Conservation (phyloP, 2,113 vertebrate genomes). For the Setophaga coronata region DNA sequence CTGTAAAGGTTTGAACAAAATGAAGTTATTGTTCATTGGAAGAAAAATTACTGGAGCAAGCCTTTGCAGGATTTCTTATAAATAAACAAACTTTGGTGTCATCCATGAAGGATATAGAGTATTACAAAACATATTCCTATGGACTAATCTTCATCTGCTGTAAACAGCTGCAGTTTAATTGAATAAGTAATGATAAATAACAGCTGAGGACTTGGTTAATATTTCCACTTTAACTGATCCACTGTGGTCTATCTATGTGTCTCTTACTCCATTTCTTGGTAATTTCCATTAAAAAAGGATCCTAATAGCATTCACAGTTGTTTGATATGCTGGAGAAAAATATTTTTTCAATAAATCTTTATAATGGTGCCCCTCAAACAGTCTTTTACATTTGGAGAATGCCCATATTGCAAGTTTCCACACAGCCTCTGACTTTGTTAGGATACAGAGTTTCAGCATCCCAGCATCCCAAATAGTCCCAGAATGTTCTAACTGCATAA, state of each 20-base stretch:
- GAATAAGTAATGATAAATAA: neutral
- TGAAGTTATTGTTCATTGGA: neutral
- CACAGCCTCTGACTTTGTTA: neutral
- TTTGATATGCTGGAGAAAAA: neutral
- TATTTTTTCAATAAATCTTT: neutral
- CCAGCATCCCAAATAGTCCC: neutral
- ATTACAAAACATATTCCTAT: neutral
- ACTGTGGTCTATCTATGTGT: fast-evolving
- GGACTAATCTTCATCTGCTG: neutral
- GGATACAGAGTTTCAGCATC: neutral
- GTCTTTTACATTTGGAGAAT: neutral
- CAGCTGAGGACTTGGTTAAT: neutral
- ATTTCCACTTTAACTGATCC: neutral
- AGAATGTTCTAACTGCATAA: neutral
- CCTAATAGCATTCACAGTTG: neutral
- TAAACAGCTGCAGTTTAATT: neutral
- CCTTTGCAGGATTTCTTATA: neutral
- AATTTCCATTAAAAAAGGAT: neutral
- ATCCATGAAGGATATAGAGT: neutral
- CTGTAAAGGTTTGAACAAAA: neutral
- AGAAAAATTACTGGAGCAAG: neutral
- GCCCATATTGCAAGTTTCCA: neutral
- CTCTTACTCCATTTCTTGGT: neutral
- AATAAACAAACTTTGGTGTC: neutral
- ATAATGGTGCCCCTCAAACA: neutral